Evolutionary conservation across 2,888 invertebrate species (phyloP).

Genomic region (Tetranychus piercei): DNA sequence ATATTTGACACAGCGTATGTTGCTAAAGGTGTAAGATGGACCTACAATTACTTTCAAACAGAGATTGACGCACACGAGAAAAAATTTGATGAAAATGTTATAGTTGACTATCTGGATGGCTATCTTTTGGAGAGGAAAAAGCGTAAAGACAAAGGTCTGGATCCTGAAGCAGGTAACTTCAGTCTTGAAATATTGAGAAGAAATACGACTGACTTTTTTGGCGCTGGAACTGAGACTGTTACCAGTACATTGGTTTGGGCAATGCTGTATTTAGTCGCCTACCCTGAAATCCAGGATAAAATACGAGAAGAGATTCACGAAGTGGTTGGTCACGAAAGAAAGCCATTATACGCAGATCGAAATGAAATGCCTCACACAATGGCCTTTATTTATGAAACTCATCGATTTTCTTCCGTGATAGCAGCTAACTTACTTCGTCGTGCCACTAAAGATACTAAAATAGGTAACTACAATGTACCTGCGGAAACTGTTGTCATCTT

Average conservation of each 20-base stretch:
- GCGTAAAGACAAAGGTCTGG: slow-evolving; percentile 17
- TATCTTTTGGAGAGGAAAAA: slow-evolving; percentile 24
- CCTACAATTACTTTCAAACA: not conserved
- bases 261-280: slow-evolving; percentile 64
- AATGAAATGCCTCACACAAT: slow-evolving; percentile 62
- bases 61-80: not conserved
- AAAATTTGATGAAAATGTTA: slow-evolving; percentile 16
- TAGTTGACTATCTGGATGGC: slow-evolving; percentile 24
- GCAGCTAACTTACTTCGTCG: not conserved
- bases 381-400: slow-evolving; percentile 22
- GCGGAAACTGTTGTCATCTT: slow-evolving; percentile 25
- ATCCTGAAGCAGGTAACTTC: slow-evolving; percentile 39
- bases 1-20: not conserved
- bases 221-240: slow-evolving; percentile 82
- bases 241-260: slow-evolving; percentile 75
- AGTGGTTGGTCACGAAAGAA: slow-evolving; percentile 46
- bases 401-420: not conserved
- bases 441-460: slow-evolving; percentile 9
- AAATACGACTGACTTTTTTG: slow-evolving; percentile 54
- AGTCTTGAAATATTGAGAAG: not conserved
- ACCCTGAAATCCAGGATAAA: slow-evolving; percentile 57
- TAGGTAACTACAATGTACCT: slow-evolving; percentile 19
- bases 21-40: not conserved
- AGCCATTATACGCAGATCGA: slow-evolving; percentile 62
- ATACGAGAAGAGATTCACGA: slow-evolving; percentile 70